Percentiles rank a stretch among this genome's conserved stretches.
Conservation (phyloP, 2,113 vertebrate species). For the Leucosticte australis region DNA sequence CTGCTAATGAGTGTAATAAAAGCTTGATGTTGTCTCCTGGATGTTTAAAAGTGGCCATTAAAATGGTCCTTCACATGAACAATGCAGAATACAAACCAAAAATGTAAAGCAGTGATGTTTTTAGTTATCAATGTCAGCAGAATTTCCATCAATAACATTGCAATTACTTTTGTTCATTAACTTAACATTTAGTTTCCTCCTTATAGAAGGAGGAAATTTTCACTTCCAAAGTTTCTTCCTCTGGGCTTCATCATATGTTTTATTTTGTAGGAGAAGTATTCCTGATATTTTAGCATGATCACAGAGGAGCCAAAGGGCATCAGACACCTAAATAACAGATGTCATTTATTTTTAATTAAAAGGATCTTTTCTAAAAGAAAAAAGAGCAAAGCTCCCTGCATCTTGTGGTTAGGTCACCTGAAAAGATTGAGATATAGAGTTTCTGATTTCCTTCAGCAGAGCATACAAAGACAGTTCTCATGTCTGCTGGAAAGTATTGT, state of each 20-base stretch:
- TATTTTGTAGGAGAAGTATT: background rate
- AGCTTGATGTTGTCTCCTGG: background rate
- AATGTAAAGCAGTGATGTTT: background rate
- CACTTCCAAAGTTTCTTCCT: background rate
- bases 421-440: background rate
- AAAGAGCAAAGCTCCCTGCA: background rate
- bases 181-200: background rate
- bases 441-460: background rate
- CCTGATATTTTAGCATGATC: background rate
- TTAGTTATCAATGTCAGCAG: background rate
- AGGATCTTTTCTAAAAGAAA: background rate
- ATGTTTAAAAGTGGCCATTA: background rate
- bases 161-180: background rate
- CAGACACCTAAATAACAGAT: background rate
- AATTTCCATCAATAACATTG: background rate
- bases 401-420: background rate
- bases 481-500: background rate
- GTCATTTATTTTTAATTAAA: background rate
- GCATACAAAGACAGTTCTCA: background rate
- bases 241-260: background rate
- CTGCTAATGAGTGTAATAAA: background rate
- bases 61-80: background rate
- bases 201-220: background rate
- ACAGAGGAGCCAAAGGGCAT: background rate
- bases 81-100: background rate